Conservation (phyloP, 2,888 invertebrate genomes). For the Agonopterix alstromeriana region DNA sequence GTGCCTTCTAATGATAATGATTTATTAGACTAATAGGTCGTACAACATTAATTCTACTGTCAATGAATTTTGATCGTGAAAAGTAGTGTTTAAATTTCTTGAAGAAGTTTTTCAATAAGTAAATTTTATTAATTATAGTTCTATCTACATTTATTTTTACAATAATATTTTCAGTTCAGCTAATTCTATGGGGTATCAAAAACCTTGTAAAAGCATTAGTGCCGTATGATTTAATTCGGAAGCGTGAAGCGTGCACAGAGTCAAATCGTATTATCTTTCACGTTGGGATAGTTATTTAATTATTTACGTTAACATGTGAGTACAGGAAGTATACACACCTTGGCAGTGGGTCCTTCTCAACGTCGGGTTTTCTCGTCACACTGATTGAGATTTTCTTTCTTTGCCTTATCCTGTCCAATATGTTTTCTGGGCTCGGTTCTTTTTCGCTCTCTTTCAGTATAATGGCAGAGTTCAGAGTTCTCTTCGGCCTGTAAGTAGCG, state of each 20-base stretch:
- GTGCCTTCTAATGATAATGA: conserved; percentile 20
- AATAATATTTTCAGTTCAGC: conserved; percentile 9
- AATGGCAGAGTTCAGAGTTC: conserved; percentile 67
- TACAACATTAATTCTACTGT: conserved; percentile 12
- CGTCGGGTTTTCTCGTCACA: conserved; percentile 64
- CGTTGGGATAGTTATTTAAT: conserved; percentile 66
- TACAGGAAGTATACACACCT: conserved; percentile 67
- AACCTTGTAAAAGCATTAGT: conserved; percentile 65
- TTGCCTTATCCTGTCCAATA: conserved; percentile 69
- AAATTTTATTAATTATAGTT: conserved; percentile 11
- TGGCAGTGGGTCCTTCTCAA: conserved; percentile 56
- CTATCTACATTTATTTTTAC: conserved; percentile 22
- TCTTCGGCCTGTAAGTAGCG: conserved; percentile 68
- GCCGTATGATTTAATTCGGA: conserved; percentile 62
- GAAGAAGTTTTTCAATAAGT: neutral
- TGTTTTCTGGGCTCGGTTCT: conserved; percentile 69
- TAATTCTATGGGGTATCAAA: conserved; percentile 40
- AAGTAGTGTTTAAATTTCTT: conserved; percentile 8
- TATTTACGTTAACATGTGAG: conserved; percentile 51
- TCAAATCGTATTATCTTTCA: conserved; percentile 54
- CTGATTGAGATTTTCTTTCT: conserved; percentile 68
- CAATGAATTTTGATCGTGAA: conserved; percentile 21
- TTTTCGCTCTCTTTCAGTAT: conserved; percentile 70
- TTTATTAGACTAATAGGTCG: conserved; percentile 11
- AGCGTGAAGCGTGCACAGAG: conserved; percentile 74